A percentile compares a stretch with the other conserved stretches of the same genome.
Conservation (phyloP, 2,888 invertebrate species). For the Agrilus cyanescens region DNA sequence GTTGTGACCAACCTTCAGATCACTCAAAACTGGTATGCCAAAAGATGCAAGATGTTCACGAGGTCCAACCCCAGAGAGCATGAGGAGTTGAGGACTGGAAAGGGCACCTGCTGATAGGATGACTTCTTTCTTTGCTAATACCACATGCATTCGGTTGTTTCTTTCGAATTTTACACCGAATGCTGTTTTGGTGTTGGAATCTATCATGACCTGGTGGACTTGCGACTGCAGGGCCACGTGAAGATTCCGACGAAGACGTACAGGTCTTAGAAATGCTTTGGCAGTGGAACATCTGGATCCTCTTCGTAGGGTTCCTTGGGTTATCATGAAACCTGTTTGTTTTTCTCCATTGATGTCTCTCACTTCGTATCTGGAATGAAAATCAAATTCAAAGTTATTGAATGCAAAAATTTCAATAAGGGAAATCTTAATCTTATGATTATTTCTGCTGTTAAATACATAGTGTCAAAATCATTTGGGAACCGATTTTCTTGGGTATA, state of each 20-base stretch:
- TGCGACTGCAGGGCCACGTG: constrained; percentile 70
- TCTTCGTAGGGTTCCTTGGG: constrained; percentile 66
- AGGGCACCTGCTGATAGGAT: constrained; percentile 81
- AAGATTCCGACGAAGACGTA: constrained; percentile 62
- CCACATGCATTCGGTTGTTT: constrained; percentile 50
- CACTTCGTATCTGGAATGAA: constrained; percentile 35
- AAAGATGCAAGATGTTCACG: constrained; percentile 59
- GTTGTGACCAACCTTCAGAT: constrained; percentile 71
- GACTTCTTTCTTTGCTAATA: constrained; percentile 67
- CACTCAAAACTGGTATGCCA: constrained; percentile 60
- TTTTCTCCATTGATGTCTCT: constrained; percentile 72
- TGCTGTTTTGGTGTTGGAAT: constrained; percentile 55
- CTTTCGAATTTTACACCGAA: constrained; percentile 65
- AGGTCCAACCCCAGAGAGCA: constrained; percentile 84
- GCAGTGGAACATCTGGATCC: constrained; percentile 80
- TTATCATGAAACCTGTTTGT: constrained; percentile 78
- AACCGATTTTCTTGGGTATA: no score
- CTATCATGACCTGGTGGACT: constrained; percentile 54
- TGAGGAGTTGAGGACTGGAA: constrained; percentile 77
- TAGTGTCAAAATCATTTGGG: no score
- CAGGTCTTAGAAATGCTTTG: constrained; percentile 76
- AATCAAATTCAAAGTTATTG: no score
- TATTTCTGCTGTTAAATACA: no score
- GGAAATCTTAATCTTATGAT: no score
- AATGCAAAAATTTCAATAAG: no score